Conservation (phyloP, 2,888 invertebrate genomes). For the Petrophora chlorosata region DNA sequence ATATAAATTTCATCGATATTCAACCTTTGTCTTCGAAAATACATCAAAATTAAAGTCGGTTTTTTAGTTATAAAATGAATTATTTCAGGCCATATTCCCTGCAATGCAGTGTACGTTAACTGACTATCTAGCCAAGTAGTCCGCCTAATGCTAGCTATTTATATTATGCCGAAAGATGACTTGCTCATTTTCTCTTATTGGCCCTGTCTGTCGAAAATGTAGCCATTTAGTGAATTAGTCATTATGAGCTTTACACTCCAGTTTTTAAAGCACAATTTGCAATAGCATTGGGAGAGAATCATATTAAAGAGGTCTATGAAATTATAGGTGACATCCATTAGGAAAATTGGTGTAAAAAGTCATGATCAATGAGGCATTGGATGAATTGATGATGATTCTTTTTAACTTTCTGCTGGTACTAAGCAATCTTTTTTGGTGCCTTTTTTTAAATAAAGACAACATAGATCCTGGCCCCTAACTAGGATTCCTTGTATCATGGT, state of each 20-base stretch:
- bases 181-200: constrained; percentile 55
- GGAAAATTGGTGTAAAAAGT: constrained; percentile 33
- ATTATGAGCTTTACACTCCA: no score
- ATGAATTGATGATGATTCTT: no score
- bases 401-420: not conserved
- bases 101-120: constrained; percentile 32
- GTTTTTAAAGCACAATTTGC: not conserved
- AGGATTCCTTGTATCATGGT: no score
- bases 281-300: no score
- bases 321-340: constrained; percentile 67
- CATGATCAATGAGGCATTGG: not conserved
- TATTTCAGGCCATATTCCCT: not conserved
- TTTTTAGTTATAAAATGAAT: not conserved
- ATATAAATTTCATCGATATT: no score
- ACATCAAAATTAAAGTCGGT: not conserved
- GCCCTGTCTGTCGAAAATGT: constrained; percentile 45
- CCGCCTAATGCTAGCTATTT: constrained; percentile 48
- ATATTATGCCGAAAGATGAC: constrained; percentile 66
- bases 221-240: no score
- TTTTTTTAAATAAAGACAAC: no score
- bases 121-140: constrained; percentile 18
- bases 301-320: constrained; percentile 55
- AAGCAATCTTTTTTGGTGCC: not conserved
- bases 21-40: no score
- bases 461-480: no score